Evolutionary conservation across 2,888 invertebrate genomes (phyloP).

Genomic region (Campaea margaritaria): DNA sequence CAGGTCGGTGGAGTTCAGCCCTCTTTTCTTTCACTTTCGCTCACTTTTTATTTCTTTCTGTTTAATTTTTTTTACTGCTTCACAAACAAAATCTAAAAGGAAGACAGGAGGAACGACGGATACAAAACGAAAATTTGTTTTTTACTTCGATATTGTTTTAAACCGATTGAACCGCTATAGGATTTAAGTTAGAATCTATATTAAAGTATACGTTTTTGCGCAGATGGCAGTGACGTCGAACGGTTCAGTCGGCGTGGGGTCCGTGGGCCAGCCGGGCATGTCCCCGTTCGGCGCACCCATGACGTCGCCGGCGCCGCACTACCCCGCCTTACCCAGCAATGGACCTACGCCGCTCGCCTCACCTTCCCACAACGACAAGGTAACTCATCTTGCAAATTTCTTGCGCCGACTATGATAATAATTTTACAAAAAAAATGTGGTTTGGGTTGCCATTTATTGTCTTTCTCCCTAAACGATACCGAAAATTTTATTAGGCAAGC

Average conservation of each 20-base stretch:
- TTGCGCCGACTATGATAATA: too few species aligned
- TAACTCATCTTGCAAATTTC: conserved; percentile 35
- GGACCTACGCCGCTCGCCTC: conserved; percentile 85
- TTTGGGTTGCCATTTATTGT: too few species aligned
- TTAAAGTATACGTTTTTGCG: not conserved
- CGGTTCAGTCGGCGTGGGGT: conserved; percentile 74
- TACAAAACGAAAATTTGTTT: too few species aligned
- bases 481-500: too few species aligned
- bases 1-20: conserved; percentile 57
- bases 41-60: not conserved
- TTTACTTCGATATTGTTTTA: too few species aligned
- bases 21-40: not conserved
- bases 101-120: too few species aligned
- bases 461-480: conserved; percentile 47
- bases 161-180: too few species aligned
- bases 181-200: too few species aligned
- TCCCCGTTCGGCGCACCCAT: conserved; percentile 90
- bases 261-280: conserved; percentile 87
- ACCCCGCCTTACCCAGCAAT: conserved; percentile 85
- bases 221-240: conserved; percentile 83
- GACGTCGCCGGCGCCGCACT: conserved; percentile 86
- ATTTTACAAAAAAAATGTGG: too few species aligned
- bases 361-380: conserved; percentile 77
- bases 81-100: too few species aligned
- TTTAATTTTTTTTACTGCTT: too few species aligned